Evolutionary conservation across 2,113 vertebrate genomes (phyloP), one percentile per base, ranked within the genome.

Genomic region (Oxygymnocypris stewartii): DNA sequence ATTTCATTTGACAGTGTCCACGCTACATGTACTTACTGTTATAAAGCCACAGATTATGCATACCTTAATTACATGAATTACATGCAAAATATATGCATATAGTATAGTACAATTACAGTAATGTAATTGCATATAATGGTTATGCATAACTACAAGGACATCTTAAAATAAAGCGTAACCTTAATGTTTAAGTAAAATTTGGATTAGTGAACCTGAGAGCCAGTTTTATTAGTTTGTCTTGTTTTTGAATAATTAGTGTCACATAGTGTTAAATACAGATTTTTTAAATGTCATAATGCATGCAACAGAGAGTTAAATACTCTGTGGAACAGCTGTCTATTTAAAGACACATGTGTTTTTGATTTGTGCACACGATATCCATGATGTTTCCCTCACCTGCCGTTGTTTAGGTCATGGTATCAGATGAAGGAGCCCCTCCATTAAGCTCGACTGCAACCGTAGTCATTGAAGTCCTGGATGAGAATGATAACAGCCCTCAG

Each of bases 401-500:
- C 4, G 42, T 88, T 44, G 18, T 88, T 59, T 89, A 99, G 98
- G 97, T 99, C 6, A 94, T 96, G 0, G 97, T 98, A 67, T 96
- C 95, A 0, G 98, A 99, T 92, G 96, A 97, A 0, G 97, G 97
- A 13, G 92, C 94, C 1, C 97, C 98, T 0, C 14, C 93, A 0
- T 88, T 97, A n/a, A 94, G 93, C 82, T 97, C 97, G 88, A 97
- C 95, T 65, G 96, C 96, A 89, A 96, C 96, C 37, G 96, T 99
- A 0, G 94, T 99, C 85, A 94, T 99, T 83, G 88, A 91, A 47
- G 91, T 99, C 54, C 85, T 96, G 73, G 98, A 99, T 71, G 94
- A 95, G 87, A 99, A 99, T 0, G 98, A 99, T 94, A 97, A 94
- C 69, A 88, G 92, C 2, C 98, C 98, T 2, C 93, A 90, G 35